phyloP scores from a whole-genome alignment of 1,140 invertebrate genomes.

The Drosophila nebulosa region DNA sequence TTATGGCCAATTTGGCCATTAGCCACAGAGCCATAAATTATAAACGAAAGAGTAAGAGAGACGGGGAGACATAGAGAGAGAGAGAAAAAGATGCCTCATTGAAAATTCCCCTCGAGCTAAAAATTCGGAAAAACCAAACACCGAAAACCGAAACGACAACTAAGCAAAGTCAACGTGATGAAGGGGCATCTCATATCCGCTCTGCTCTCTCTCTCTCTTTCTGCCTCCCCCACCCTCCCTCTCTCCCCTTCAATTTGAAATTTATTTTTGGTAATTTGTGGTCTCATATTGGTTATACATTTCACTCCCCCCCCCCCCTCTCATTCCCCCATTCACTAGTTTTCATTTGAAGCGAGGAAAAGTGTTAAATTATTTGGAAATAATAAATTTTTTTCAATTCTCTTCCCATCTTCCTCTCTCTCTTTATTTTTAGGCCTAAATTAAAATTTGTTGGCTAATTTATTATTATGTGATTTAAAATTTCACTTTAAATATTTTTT shows the following conservation, averaged over 20 bases:
- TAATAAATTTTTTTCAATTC: background rate
- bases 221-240: background rate
- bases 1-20: conserved; percentile 74
- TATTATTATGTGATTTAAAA: conserved; percentile 26
- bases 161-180: background rate
- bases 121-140: background rate
- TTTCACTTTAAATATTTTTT: conserved; percentile 19
- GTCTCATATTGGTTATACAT: conserved; percentile 45
- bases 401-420: too few species aligned
- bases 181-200: too few species aligned
- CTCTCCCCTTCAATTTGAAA: background rate
- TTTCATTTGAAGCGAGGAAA: background rate
- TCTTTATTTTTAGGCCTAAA: background rate
- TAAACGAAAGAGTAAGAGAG: too few species aligned
- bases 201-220: too few species aligned
- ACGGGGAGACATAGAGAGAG: too few species aligned
- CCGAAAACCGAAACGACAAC: background rate
- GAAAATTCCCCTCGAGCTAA: conserved; percentile 57
- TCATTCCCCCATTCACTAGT: conserved; percentile 14
- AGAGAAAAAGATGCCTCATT: conserved; percentile 66
- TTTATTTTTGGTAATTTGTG: conserved; percentile 57
- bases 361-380: conserved; percentile 61
- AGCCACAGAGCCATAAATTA: conserved; percentile 71
- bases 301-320: conserved; percentile 21
- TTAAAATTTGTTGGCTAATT: background rate